Percentiles rank a stretch among this genome's conserved stretches.
Evolutionary conservation across 2,113 vertebrate species (phyloP).

Genomic region (Trogon surrucura): DNA sequence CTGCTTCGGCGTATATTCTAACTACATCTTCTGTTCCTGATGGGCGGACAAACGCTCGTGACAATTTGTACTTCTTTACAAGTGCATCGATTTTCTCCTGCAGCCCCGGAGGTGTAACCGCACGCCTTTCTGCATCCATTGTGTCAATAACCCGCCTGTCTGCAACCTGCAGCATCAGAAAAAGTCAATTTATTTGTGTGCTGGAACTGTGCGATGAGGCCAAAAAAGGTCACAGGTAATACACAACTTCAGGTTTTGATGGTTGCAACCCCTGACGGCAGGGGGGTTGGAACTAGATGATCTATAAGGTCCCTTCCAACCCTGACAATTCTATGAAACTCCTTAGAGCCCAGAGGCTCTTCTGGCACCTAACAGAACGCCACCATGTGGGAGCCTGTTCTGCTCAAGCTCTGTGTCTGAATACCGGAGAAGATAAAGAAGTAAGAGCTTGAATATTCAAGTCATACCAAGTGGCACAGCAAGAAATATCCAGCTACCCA

Average conservation of each 20-base stretch:
- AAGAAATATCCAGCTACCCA: neutral
- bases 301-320: too few relatives aligned
- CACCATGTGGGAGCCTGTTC: neutral
- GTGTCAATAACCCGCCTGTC: constrained; percentile 90
- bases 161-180: constrained; percentile 75
- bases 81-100: constrained; percentile 86
- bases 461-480: neutral
- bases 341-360: neutral
- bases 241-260: too few relatives aligned
- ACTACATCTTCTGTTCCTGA: constrained; percentile 95
- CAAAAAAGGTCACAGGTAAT: accelerated
- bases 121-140: constrained; percentile 85
- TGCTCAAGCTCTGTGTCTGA: neutral
- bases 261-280: too few relatives aligned
- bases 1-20: constrained; percentile 91
- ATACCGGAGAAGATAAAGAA: neutral
- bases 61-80: constrained; percentile 79
- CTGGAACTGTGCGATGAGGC: neutral
- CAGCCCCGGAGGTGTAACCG: constrained; percentile 83
- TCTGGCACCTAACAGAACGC: neutral
- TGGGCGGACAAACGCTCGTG: constrained; percentile 92
- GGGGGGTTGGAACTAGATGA: too few relatives aligned
- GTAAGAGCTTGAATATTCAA: neutral
- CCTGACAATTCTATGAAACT: too few relatives aligned
- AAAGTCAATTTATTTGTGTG: neutral